These are phyloP conservation scores for Drosophila peninsularis DNA, from an alignment of 2,888 invertebrate genomes.

Conservation along the genomic window DNA sequence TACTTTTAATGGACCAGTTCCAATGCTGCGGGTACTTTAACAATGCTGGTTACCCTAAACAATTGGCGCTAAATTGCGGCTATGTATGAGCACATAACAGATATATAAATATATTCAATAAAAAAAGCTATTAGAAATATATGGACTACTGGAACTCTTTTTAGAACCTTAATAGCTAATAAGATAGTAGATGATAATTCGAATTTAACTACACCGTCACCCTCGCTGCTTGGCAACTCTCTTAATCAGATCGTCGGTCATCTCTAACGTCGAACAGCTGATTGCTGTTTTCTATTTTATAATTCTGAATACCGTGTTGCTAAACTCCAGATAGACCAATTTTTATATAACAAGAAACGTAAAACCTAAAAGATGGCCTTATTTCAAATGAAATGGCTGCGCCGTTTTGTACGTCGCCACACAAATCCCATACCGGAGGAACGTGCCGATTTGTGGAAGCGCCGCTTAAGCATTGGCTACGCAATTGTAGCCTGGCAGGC, in stretches of 20 bases:
- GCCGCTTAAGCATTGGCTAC: constrained; percentile 87
- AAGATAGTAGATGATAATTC: background rate
- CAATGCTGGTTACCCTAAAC: background rate
- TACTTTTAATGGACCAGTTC: background rate
- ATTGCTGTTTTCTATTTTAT: constrained; percentile 43
- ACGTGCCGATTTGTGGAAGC: constrained; percentile 87
- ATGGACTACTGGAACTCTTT: background rate
- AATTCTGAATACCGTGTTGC: constrained; percentile 19
- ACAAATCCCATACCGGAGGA: constrained; percentile 86
- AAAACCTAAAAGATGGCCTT: constrained; percentile 77
- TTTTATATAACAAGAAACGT: constrained; percentile 57
- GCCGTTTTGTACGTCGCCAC: constrained; percentile 85
- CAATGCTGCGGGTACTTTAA: background rate
- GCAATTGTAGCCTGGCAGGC: constrained; percentile 90
- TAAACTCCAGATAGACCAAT: background rate
- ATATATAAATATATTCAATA: background rate
- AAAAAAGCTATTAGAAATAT: background rate
- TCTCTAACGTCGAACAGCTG: constrained; percentile 48
- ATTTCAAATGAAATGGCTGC: constrained; percentile 86
- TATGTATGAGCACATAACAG: background rate
- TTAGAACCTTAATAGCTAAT: background rate
- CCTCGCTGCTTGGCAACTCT: constrained; percentile 8
- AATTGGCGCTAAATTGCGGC: background rate
- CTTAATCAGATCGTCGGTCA: constrained; percentile 7
- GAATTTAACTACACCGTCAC: background rate